A percentile compares a stretch with the other conserved stretches of the same genome.
Conservation (phyloP, 2,797 vertebrate species). For the Neosilurus mollespiculum region DNA sequence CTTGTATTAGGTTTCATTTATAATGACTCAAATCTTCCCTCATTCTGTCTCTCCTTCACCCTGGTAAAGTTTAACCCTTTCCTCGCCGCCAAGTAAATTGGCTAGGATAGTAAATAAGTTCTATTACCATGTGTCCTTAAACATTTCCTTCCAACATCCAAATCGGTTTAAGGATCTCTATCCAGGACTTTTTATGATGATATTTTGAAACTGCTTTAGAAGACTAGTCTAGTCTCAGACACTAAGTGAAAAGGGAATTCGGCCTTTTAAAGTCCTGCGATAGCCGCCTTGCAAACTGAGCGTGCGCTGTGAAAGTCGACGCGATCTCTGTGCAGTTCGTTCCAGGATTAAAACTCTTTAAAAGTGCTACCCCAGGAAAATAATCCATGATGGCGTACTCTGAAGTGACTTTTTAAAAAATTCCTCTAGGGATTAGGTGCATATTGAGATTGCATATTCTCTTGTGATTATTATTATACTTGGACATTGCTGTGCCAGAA, state of each 20-base stretch:
- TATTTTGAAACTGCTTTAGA: not conserved
- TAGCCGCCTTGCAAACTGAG: not conserved
- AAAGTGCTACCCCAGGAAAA: not conserved
- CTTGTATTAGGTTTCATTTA: not conserved
- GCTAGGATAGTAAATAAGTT: no score
- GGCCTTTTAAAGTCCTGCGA: no score
- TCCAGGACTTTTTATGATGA: not conserved
- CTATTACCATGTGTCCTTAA: no score
- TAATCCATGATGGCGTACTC: not conserved
- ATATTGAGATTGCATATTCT: not conserved
- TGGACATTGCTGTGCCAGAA: not conserved
- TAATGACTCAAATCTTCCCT: not conserved
- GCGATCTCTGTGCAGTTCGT: no score
- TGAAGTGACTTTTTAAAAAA: no score
- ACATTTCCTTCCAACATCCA: not conserved
- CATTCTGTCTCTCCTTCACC: not conserved
- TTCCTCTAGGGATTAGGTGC: no score
- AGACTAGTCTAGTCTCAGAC: not conserved
- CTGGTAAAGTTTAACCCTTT: not conserved
- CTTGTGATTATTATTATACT: not conserved
- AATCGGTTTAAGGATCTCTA: not conserved
- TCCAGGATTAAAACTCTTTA: not conserved
- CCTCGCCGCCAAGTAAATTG: not conserved
- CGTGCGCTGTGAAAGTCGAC: not conserved
- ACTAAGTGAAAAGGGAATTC: not conserved